Conservation (phyloP, 2,113 vertebrate genomes). For the Hirundichthys speculiger region DNA sequence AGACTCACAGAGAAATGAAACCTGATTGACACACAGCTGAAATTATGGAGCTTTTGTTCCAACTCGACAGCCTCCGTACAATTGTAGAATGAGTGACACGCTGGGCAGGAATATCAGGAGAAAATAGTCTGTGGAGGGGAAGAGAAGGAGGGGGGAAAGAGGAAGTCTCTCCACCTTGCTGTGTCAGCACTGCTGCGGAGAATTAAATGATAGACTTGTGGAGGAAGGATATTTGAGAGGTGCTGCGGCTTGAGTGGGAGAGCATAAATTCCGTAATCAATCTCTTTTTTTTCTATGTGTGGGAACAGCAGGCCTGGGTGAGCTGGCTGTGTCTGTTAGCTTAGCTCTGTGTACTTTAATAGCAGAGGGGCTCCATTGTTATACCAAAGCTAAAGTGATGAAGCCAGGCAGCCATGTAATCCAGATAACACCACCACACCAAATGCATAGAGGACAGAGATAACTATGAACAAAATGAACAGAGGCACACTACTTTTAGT, state of each 20-base stretch:
- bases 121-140: conserved; percentile 3
- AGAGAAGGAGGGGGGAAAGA: conserved; percentile 4
- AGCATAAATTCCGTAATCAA: conserved; percentile 63
- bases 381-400: conserved; percentile 69
- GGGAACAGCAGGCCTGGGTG: conserved; percentile 54
- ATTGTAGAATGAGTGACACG: conserved; percentile 3
- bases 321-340: conserved; percentile 54
- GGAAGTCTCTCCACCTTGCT: conserved; percentile 61
- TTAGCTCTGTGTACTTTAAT: conserved; percentile 67
- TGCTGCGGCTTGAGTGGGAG: conserved; percentile 51
- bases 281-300: conserved; percentile 48
- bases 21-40: conserved; percentile 36
- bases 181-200: conserved; percentile 57
- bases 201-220: conserved; percentile 65
- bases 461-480: conserved; percentile 31
- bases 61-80: conserved; percentile 26
- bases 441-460: conserved; percentile 34
- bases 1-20: conserved; percentile 35
- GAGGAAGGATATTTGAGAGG: conserved; percentile 64
- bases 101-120: conserved; percentile 19
- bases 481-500: conserved; percentile 5
- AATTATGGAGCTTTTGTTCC: conserved; percentile 34
- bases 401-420: conserved; percentile 83
- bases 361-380: conserved; percentile 70
- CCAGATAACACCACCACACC: conserved; percentile 62